A percentile compares a stretch with the other conserved stretches of the same genome.
Evolutionary conservation across 2,113 vertebrate species (phyloP).

Genomic region (Saguinus imperator): DNA sequence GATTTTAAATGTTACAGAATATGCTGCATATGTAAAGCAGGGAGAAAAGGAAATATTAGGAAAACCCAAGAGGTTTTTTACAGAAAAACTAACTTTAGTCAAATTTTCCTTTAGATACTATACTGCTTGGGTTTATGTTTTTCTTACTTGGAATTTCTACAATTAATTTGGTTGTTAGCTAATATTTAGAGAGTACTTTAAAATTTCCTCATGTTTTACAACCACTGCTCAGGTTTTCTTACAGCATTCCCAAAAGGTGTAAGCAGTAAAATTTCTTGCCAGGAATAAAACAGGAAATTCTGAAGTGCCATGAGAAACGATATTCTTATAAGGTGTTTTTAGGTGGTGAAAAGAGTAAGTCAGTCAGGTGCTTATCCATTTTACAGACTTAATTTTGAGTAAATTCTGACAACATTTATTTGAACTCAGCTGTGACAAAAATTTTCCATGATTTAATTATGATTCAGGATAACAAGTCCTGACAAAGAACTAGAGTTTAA

Average conservation of each 20-base stretch:
- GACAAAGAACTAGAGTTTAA: constrained; percentile 9
- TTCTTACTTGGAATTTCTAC: constrained; percentile 39
- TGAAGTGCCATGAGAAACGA: background rate
- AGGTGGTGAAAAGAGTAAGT: background rate
- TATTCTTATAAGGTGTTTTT: background rate
- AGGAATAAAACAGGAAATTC: constrained; percentile 26
- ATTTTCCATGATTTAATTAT: background rate
- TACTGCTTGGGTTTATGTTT: background rate
- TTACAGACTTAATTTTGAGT: constrained; percentile 15
- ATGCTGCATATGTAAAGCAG: background rate
- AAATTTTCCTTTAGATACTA: constrained; percentile 38
- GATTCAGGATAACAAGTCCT: background rate
- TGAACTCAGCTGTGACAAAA: constrained; percentile 49
- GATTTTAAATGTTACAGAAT: background rate
- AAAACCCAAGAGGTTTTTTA: background rate
- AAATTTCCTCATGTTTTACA: constrained; percentile 47
- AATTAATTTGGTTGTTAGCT: constrained; percentile 45
- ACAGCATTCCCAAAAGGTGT: background rate
- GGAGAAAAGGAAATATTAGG: background rate
- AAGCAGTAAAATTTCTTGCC: constrained; percentile 25
- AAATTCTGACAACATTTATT: constrained; percentile 46
- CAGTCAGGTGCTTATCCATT: background rate
- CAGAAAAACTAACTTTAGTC: background rate
- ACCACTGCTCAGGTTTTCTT: constrained; percentile 1
- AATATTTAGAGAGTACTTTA: constrained; percentile 48